A percentile compares a stretch with the other conserved stretches of the same genome.
These are phyloP conservation scores for Xiphorhynchus elegans DNA, from an alignment of 2,113 vertebrate species.

Conservation along the genomic window DNA sequence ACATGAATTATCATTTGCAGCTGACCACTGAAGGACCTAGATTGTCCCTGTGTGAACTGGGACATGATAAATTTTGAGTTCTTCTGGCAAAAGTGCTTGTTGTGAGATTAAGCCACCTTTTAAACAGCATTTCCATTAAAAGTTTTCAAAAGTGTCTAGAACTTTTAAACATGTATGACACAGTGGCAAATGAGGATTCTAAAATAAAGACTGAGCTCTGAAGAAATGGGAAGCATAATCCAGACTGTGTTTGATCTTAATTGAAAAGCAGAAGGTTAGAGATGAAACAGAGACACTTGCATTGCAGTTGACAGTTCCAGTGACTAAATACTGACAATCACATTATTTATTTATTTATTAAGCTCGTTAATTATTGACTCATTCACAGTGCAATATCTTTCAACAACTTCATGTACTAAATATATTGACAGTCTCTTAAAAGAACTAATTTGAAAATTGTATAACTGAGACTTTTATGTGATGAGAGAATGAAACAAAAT, in stretches of 20 bases:
- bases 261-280: background rate
- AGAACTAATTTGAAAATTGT: background rate
- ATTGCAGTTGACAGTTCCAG: background rate
- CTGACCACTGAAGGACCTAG: background rate
- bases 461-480: background rate
- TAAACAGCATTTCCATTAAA: background rate
- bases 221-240: background rate
- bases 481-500: background rate
- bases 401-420: background rate
- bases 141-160: background rate
- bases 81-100: background rate
- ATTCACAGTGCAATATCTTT: background rate
- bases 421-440: background rate
- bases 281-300: background rate
- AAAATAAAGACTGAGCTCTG: background rate
- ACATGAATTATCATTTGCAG: background rate
- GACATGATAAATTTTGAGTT: background rate
- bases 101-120: background rate
- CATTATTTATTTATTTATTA: background rate
- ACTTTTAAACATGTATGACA: background rate
- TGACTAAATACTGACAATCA: background rate
- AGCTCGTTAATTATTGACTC: background rate
- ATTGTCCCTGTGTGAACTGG: accelerated
- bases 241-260: background rate
- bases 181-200: background rate